A percentile compares a stretch with the other conserved stretches of the same genome.
phyloP scores from a whole-genome alignment of 2,888 invertebrate genomes.

The Hipparchia semele region DNA sequence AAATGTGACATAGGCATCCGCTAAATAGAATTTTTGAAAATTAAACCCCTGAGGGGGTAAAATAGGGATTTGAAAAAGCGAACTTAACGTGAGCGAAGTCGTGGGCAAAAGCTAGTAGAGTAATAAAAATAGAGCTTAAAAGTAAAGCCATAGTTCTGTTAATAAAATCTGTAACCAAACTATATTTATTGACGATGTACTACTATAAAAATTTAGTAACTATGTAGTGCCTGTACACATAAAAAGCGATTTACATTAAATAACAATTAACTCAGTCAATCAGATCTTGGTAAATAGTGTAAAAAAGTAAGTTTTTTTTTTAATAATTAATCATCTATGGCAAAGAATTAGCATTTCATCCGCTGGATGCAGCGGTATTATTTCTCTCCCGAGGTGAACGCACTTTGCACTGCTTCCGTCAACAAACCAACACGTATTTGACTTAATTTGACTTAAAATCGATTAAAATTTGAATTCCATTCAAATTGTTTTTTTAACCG shows the following conservation, averaged over 20 bases:
- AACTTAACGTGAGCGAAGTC: too few relatives aligned
- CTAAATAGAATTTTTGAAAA: too few relatives aligned
- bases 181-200: too few relatives aligned
- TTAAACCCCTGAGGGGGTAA: too few relatives aligned
- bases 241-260: neutral
- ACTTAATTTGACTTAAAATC: conserved; percentile 44
- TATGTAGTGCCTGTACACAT: neutral
- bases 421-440: conserved; percentile 40
- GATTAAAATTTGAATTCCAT: conserved; percentile 61
- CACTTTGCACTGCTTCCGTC: conserved; percentile 63
- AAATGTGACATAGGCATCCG: too few relatives aligned
- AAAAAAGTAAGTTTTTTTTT: conserved; percentile 15
- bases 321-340: conserved; percentile 35
- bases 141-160: too few relatives aligned
- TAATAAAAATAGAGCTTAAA: too few relatives aligned
- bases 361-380: conserved; percentile 33
- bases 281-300: neutral
- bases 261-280: neutral
- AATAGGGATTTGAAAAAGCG: too few relatives aligned
- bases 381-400: conserved; percentile 54
- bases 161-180: too few relatives aligned
- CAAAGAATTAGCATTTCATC: conserved; percentile 37
- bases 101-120: too few relatives aligned
- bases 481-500: conserved; percentile 8
- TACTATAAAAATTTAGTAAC: too few relatives aligned